A percentile compares a stretch with the other conserved stretches of the same genome.
Evolutionary conservation across 2,888 invertebrate genomes (phyloP).

Genomic region (Hypomecis atomaria): DNA sequence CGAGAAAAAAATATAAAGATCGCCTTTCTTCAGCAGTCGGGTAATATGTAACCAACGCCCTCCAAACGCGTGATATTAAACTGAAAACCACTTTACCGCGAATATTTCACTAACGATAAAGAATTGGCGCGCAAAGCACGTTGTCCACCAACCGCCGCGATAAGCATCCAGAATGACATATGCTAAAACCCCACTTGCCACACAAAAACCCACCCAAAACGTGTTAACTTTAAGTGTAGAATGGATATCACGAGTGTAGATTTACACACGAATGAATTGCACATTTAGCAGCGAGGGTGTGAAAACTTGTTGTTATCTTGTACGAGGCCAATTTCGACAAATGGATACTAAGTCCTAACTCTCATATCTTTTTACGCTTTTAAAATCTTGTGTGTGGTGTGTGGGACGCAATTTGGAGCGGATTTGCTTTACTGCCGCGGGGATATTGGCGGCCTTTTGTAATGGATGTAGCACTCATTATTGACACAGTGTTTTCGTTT

Average conservation of each 20-base stretch:
- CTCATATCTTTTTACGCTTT: conserved; percentile 81
- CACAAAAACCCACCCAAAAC: conserved; percentile 39
- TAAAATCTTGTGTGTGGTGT: conserved; percentile 78
- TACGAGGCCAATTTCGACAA: conserved; percentile 84
- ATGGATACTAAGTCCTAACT: conserved; percentile 85
- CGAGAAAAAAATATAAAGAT: not conserved
- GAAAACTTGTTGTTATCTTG: conserved; percentile 84
- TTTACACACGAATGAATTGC: conserved; percentile 82
- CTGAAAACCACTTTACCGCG: conserved; percentile 33
- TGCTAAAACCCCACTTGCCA: conserved; percentile 52
- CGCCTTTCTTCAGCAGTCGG: not conserved
- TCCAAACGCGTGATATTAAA: conserved; percentile 35
- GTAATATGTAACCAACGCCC: not conserved
- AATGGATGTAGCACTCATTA: too few relatives aligned
- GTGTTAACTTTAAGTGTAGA: conserved; percentile 41
- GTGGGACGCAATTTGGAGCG: conserved; percentile 77
- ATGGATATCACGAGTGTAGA: conserved; percentile 42
- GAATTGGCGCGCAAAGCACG: conserved; percentile 61
- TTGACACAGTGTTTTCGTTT: too few relatives aligned
- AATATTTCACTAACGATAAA: conserved; percentile 62
- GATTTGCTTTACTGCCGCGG: conserved; percentile 73
- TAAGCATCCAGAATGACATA: conserved; percentile 76
- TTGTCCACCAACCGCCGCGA: conserved; percentile 72
- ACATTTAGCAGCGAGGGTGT: conserved; percentile 83
- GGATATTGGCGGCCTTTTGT: conserved; percentile 19